Base-by-base conservation (phyloP, 2,797 vertebrate genomes). In the Morus bassanus region DNA sequence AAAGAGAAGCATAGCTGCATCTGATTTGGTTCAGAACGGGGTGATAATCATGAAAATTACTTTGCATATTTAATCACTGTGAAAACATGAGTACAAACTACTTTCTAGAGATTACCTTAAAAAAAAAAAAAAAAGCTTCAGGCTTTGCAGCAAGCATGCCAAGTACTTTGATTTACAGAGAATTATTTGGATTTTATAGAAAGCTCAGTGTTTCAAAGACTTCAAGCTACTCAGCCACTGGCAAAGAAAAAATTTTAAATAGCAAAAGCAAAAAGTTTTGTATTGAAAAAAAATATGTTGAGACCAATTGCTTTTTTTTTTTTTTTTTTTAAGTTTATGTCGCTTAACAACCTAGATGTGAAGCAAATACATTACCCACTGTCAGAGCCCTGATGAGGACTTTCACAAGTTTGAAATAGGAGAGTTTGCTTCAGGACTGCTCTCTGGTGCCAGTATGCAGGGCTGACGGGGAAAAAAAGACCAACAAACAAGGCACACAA, bases 11-110 rank as follows among this genome's bases (percentile, higher is more conserved):
- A 97, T 97, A 97, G 96, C 97, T n/a, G 97, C 97, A 98, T 98
- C 98, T 98, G 98, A 98, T 98, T 98, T 98, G 97, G 98, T 98
- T 98, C 98, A 98, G 98, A 98, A 98, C 93, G 53, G 98, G 92
- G 97, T 97, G 98, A 98, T 98, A 98, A 98, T 99, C 98, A 98
- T 95, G 97, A 97, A 98, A 98, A 98, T 98, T 98, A 98, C 98
- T 98, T 99, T 98, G 98, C 98, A 99, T 99, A 99, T 99, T 99
- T 98, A 99, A 98, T 99, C 98, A 98, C 97, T 98, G 98, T 98
- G 97, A 98, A 98, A 98, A 98, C 97, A 98, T 91, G 97, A 97
- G 98, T 97, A 98, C 96, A 97, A 98, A 98, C 97, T 97, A 98
- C 97, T 98, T 98, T 98, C 97, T 97, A 97, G 98, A 98, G 98